phyloP scores from a whole-genome alignment of 2,888 invertebrate genomes.

The Sarcophaga subvicina region DNA sequence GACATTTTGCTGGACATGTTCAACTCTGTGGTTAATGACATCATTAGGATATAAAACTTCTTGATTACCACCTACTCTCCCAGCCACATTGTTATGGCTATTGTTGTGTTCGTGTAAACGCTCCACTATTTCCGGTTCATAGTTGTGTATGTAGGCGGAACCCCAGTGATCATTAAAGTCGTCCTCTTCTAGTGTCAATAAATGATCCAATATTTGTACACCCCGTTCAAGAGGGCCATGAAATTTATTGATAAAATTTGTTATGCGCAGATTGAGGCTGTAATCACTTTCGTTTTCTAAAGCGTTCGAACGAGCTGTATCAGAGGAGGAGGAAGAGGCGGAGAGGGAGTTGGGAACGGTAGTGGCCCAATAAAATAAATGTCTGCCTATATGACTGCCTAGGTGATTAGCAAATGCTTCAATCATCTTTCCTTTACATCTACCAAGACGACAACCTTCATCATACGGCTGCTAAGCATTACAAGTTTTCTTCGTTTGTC shows the following conservation, averaged over 20 bases:
- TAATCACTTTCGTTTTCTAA: slow-evolving; percentile 69
- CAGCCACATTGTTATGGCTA: slow-evolving; percentile 38
- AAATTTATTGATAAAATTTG: slow-evolving; percentile 82
- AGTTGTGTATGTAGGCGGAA: slow-evolving; percentile 79
- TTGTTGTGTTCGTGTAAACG: slow-evolving; percentile 43
- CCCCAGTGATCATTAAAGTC: slow-evolving; percentile 81
- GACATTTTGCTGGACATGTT: slow-evolving; percentile 35
- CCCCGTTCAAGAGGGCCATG: slow-evolving; percentile 82
- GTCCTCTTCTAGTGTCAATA: slow-evolving; percentile 84
- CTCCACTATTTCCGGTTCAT: slow-evolving; percentile 76
- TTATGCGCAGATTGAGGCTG: slow-evolving; percentile 84
- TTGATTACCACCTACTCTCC: slow-evolving; percentile 72
- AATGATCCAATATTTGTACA: slow-evolving; percentile 85
- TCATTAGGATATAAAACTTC: slow-evolving; percentile 70
- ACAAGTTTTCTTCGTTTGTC: not conserved
- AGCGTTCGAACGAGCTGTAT: slow-evolving; percentile 79
- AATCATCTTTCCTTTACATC: slow-evolving; percentile 77
- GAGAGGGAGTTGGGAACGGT: slow-evolving; percentile 83
- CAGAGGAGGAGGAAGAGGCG: slow-evolving; percentile 82
- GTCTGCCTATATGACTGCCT: slow-evolving; percentile 83
- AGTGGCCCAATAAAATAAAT: slow-evolving; percentile 85
- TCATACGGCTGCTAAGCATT: slow-evolving; percentile 55
- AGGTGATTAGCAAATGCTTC: slow-evolving; percentile 81
- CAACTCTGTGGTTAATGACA: slow-evolving; percentile 11
- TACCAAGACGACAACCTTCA: slow-evolving; percentile 32